Conservation (phyloP, 2,797 vertebrate species). For the Enteromius viviparus region DNA sequence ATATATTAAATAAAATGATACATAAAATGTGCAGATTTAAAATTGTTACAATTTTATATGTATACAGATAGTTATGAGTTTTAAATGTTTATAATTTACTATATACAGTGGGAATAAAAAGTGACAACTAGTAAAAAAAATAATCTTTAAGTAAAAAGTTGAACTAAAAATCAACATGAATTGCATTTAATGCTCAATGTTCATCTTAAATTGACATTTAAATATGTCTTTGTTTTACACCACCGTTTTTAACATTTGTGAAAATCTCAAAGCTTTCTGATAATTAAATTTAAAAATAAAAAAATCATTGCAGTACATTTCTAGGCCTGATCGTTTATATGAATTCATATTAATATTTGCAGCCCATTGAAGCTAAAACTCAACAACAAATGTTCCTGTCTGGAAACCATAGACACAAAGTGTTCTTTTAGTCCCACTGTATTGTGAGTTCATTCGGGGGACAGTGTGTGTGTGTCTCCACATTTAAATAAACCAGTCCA, state of each 20-base stretch:
- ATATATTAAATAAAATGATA: background rate
- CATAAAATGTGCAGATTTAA: background rate
- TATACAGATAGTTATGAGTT: no score
- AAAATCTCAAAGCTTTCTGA: background rate
- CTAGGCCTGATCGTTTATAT: background rate
- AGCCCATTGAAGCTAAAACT: conserved; percentile 35
- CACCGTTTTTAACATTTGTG: background rate
- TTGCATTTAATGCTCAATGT: background rate
- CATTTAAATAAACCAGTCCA: conserved; percentile 94
- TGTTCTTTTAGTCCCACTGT: conserved; percentile 43
- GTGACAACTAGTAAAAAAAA: background rate
- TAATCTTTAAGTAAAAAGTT: background rate
- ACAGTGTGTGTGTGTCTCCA: conserved; percentile 69
- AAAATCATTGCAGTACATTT: background rate
- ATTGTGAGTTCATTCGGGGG: conserved; percentile 58
- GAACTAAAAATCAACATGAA: background rate
- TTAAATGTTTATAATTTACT: background rate
- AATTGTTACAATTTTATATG: background rate
- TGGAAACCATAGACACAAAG: conserved; percentile 51
- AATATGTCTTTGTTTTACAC: background rate
- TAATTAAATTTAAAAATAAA: background rate
- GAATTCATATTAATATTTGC: background rate
- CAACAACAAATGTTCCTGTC: conserved; percentile 45
- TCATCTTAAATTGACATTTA: background rate
- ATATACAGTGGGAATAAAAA: background rate